Evolutionary conservation across 2,113 vertebrate genomes (phyloP).

Genomic region (Chaetodon auriga): DNA sequence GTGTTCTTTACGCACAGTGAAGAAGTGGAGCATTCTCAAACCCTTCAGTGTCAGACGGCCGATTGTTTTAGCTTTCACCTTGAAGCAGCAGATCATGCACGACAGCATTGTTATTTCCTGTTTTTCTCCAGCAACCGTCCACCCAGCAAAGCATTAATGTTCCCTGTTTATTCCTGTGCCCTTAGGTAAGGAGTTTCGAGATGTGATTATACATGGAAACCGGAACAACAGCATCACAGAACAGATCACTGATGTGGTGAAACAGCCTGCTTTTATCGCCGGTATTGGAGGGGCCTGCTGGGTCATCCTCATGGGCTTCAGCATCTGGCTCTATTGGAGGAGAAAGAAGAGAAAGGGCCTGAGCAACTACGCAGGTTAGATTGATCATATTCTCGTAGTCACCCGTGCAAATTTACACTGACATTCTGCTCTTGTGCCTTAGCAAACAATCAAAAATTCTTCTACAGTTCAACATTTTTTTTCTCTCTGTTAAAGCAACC

Average conservation of each 20-base stretch:
- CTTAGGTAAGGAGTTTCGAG: conserved; percentile 86
- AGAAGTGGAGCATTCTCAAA: conserved; percentile 22
- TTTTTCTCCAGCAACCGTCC: conserved; percentile 8
- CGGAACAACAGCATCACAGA: conserved; percentile 98
- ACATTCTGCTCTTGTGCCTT: conserved; percentile 8
- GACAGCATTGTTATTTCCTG: conserved; percentile 11
- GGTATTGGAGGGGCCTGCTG: conserved; percentile 98
- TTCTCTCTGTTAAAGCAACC: neutral
- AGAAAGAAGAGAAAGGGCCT: conserved; percentile 99
- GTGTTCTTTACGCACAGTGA: conserved; percentile 20
- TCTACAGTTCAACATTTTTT: neutral
- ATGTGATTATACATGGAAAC: conserved; percentile 95
- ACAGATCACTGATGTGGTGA: conserved; percentile 99
- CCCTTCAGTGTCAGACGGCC: neutral
- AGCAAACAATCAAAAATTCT: conserved; percentile 4
- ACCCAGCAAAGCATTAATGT: conserved; percentile 1
- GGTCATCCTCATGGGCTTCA: conserved; percentile 99
- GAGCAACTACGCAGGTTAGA: conserved; percentile 98
- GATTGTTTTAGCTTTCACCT: conserved; percentile 35
- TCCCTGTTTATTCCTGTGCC: conserved; percentile 28
- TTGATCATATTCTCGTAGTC: neutral
- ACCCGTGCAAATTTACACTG: neutral
- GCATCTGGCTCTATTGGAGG: conserved; percentile 99
- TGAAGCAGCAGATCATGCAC: conserved; percentile 35
- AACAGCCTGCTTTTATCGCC: conserved; percentile 98